A percentile compares a stretch with the other conserved stretches of the same genome.
Conservation (phyloP, 2,797 vertebrate genomes). For the Malacoraja senta region DNA sequence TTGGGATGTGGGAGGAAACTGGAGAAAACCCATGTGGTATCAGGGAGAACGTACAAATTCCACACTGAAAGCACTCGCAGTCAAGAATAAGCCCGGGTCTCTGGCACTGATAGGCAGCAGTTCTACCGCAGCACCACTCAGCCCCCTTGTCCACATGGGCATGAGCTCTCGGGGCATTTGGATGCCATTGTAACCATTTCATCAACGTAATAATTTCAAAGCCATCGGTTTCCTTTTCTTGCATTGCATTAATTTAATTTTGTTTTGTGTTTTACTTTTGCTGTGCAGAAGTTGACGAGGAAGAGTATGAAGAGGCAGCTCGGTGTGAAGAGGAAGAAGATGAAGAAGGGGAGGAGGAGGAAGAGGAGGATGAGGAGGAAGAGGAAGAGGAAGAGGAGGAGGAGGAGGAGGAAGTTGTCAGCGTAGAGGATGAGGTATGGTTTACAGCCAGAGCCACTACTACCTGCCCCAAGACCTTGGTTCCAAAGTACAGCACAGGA, state of each 20-base stretch:
- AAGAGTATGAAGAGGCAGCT: conserved; percentile 86
- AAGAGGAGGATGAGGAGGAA: conserved; percentile 85
- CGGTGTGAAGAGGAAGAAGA: conserved; percentile 82
- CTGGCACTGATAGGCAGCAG: no score
- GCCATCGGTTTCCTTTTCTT: neutral
- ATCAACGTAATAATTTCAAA: neutral
- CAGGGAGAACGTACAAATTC: no score
- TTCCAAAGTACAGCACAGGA: no score
- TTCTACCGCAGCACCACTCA: no score
- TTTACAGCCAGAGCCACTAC: neutral
- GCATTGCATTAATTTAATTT: conserved; percentile 17
- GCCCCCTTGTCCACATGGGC: neutral
- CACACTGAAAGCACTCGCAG: no score
- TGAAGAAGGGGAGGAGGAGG: conserved; percentile 86
- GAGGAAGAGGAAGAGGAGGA: conserved; percentile 41
- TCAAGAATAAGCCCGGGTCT: no score
- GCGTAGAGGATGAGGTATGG: conserved; percentile 71
- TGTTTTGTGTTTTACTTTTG: conserved; percentile 37
- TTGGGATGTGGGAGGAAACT: no score
- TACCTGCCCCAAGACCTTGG: neutral
- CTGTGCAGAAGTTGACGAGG: conserved; percentile 51
- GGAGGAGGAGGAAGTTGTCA: conserved; percentile 68
- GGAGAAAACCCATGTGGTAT: no score
- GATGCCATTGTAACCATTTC: neutral
- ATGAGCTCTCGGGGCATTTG: neutral